phyloP scores from a whole-genome alignment of 2,113 vertebrate genomes.

The Calypte anna region DNA sequence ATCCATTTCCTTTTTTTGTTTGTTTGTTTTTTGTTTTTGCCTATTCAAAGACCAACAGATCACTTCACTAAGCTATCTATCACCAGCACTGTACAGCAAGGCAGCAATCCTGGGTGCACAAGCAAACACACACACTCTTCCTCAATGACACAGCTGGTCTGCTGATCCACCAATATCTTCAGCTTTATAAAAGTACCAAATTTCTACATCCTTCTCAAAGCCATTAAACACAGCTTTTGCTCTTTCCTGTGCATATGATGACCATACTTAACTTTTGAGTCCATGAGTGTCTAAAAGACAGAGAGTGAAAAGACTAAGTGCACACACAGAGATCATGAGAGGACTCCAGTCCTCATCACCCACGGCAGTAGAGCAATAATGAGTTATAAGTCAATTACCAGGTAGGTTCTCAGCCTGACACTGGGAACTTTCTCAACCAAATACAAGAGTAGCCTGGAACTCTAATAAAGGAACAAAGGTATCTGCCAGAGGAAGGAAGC shows the following conservation, averaged over 20 bases:
- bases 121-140: neutral
- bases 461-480: neutral
- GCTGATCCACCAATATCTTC: neutral
- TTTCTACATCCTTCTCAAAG: fast-evolving
- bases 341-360: neutral
- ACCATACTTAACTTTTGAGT: neutral
- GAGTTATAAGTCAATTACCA: neutral
- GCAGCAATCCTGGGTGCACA: neutral
- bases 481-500: neutral
- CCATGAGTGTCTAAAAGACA: neutral
- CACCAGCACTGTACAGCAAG: neutral
- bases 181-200: neutral
- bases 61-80: neutral
- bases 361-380: neutral
- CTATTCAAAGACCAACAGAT: neutral
- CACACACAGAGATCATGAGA: neutral
- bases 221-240: neutral
- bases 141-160: neutral
- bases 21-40: neutral
- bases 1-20: neutral
- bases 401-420: neutral
- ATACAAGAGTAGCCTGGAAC: neutral
- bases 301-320: fast-evolving
- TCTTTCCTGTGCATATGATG: fast-evolving
- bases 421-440: neutral